Evolutionary conservation across 2,888 invertebrate genomes (phyloP), one percentile per base, ranked within the genome.

Genomic region (Metopia argyrocephala): DNA sequence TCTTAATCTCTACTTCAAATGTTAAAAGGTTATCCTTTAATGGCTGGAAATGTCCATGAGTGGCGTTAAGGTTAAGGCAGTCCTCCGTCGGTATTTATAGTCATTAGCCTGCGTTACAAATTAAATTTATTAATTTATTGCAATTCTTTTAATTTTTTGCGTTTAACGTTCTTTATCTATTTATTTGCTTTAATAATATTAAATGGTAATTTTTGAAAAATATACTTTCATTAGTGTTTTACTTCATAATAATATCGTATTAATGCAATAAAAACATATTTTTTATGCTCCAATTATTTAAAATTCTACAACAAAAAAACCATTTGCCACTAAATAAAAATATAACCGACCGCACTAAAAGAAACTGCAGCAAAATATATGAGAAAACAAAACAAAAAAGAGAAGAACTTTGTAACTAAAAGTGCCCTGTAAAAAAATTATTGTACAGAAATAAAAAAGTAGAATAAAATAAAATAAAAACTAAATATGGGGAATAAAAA

Each of bases 251-350:
- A 71, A 52, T 56, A 50, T 28, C 54, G n/a, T n/a, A n/a, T n/a
- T 64, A 66, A 52, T 68, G 68, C 68, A 74, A 76, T 74, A 80
- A 73, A 69, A 76, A 74, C 57, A 73, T 75, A 75, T 59, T 80
- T 74, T 59, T 65, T 69, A 65, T 74, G 80, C 80, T 76, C 80
- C 65, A 80, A 80, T 80, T 80, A 76, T 54, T 76, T 48, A 48
- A 46, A 74, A 74, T 54, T 23, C 66, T 73, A 68, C 61, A 73
- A 46, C 70, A 23, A 57, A 48, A 64, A 23, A 9, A 65, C 31
- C 18, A 64, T 38, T 15, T 65, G 59, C 65, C 65, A 61, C 52
- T 64, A 65, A 66, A 31, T 3, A 38, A 9, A 38, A 80, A 76
- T 71, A 62, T 56, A 57, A 80, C 48, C 23, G 50, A 61, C 66